Base-by-base conservation (phyloP, 2,888 invertebrate species). In the Lamproptera curius region DNA sequence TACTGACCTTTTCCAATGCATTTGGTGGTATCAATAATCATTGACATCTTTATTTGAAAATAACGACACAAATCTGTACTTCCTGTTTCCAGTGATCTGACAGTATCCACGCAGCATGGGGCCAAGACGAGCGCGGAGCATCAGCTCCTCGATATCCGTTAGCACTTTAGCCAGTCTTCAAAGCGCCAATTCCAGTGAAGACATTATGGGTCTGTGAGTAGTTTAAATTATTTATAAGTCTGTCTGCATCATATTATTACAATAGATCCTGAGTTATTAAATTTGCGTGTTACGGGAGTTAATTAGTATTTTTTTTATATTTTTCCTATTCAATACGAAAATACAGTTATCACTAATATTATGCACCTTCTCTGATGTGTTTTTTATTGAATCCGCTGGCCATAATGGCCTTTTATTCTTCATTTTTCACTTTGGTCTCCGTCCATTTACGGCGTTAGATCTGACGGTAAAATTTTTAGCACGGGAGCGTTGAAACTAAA, bases 151-250 rank as follows among this genome's bases (percentile, higher is more conserved):
- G 4, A 36, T 36, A n/a, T 36, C 36, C 15, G 11, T 36, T 16
- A 15, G 36, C 16, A 36, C 15, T 2, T 16, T 36, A 10, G 36
- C 15, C 15, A 36, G 36, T 8, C 1, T 36, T 2, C 36, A 15
- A 9, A 15, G 15, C 36, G 15, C 16, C 16, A 9, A 36, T 10
- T 36, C 36, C 16, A 36, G 16, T 8, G 16, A 36, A 9, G 36
- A 36, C 16, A 15, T 36, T 2, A 36, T 36, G 36, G 36, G 36
- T 36, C 36, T 36, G 36, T 36, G 16, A 36, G 36, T 36, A 36
- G 2, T 36, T 16, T 36, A 16, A 36, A 8, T 35, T 13, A 14
- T 13, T 35, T 8, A 33, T 33, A 10, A 33, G 4, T 33, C 4
- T 23, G 8, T 8, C 4, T 33, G 4, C 6, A 33, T 8, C 3